Conservation (phyloP, 2,888 invertebrate species). For the Sesia bembeciformis region DNA sequence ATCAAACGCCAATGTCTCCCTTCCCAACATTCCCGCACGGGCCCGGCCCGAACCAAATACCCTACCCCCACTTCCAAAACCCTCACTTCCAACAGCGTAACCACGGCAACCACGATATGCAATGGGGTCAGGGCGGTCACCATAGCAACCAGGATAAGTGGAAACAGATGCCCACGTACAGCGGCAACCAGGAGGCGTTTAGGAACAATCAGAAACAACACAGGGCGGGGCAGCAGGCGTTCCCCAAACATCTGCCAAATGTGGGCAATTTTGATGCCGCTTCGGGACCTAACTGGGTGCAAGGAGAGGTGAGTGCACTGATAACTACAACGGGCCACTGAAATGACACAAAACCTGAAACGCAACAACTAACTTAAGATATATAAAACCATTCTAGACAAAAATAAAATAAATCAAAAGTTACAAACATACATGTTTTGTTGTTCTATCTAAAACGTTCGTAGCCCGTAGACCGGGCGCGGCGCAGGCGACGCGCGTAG, state of each 20-base stretch:
- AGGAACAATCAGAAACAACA: slow-evolving; percentile 8
- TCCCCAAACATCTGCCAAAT: slow-evolving; percentile 38
- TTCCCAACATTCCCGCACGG: slow-evolving; percentile 38
- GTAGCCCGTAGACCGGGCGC: too few relatives aligned
- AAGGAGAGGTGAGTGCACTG: slow-evolving; percentile 16
- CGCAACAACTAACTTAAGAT: too few relatives aligned
- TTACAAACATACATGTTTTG: too few relatives aligned
- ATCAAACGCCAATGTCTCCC: slow-evolving; percentile 34
- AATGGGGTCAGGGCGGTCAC: slow-evolving; percentile 6
- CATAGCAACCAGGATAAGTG: neutral
- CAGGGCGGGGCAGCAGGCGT: slow-evolving; percentile 6
- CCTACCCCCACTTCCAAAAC: slow-evolving; percentile 40
- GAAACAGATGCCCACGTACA: slow-evolving; percentile 1
- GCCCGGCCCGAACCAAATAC: slow-evolving; percentile 33
- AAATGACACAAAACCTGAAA: too few relatives aligned
- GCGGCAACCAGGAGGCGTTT: slow-evolving; percentile 5
- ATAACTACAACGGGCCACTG: too few relatives aligned
- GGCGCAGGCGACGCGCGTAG: too few relatives aligned
- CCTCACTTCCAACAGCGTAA: slow-evolving; percentile 26
- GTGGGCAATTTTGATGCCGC: slow-evolving; percentile 21
- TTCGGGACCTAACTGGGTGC: slow-evolving; percentile 38
- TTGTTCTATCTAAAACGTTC: too few relatives aligned
- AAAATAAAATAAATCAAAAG: too few relatives aligned
- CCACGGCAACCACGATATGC: slow-evolving; percentile 2
- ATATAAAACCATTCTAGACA: too few relatives aligned